Base-by-base conservation (phyloP, 2,113 vertebrate species). In the Phasianus colchicus region DNA sequence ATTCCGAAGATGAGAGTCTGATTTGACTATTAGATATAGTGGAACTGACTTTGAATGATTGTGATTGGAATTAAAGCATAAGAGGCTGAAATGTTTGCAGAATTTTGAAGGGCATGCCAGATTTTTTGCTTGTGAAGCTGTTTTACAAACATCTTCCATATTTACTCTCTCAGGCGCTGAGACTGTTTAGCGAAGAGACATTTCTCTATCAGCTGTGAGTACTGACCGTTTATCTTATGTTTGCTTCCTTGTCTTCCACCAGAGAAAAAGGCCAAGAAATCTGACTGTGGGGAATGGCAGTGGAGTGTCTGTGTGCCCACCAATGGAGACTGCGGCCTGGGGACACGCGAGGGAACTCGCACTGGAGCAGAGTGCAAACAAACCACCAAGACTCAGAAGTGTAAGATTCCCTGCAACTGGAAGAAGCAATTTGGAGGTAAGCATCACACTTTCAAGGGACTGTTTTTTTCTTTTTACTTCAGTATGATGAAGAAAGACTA, bases 391-490 rank as follows among this genome's bases (percentile, higher is more conserved):
- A 99, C 99, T n/a, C 99, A 99, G 87, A 99, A 99, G 95, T 99
- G 99, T 95, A 99, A 99, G 98, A 99, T 99, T 93, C 99, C 99
- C 69, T 99, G 99, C 98, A 99, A 99, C 98, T 99, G 99, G 99
- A 99, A 99, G 98, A 99, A 99, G 96, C 99, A 99, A 80, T 99
- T 99, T 89, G 99, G 99, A 98, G 99, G 99, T 99, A 83, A 97
- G 85, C 38, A 16, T 57, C 1, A 0, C 43, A n/a, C 5, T 65
- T 27, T 80, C 9, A 64, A 79, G 21, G 20, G 15, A 4, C 64
- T 88, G 80, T 10, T 5, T 47, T 47, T 57, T 2, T 3, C 1
- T 27, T 79, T 84, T 69, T 30, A 16, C 42, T 50, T 9, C 40
- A 19, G 16, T 29, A 2, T 40, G 36, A 48, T 73, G 71, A 32